Evolutionary conservation across 2,797 vertebrate species (phyloP).

Genomic region (Threskiornis aethiopicus): DNA sequence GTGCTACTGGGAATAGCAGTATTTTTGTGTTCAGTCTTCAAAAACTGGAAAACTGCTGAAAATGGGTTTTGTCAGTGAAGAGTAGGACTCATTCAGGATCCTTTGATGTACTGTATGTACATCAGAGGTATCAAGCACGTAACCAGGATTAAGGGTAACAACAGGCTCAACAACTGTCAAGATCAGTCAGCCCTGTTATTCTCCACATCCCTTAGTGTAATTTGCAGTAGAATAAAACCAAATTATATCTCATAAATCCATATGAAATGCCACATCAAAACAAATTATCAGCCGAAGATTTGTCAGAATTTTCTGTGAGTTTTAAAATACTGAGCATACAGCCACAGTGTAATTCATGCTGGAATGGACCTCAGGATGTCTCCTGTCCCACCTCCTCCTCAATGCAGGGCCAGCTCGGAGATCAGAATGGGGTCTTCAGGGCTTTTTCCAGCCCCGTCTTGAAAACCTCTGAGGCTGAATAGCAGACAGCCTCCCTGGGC

Average conservation of each 20-base stretch:
- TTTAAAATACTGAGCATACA: neutral
- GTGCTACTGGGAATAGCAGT: neutral
- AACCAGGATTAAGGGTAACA: neutral
- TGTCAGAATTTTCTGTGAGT: accelerated
- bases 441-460: neutral
- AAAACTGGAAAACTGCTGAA: neutral
- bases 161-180: neutral
- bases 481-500: neutral
- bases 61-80: neutral
- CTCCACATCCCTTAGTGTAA: neutral
- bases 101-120: neutral
- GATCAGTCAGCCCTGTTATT: neutral
- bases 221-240: neutral
- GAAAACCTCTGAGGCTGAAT: neutral
- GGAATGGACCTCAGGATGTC: neutral
- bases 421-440: accelerated
- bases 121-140: neutral
- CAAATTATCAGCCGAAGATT: neutral
- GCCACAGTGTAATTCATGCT: neutral
- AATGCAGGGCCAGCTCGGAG: neutral
- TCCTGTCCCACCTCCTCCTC: neutral
- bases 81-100: neutral
- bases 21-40: neutral
- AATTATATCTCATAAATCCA: neutral
- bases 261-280: neutral